These are phyloP conservation scores for Scaptomyza flava DNA, from an alignment of 2,888 invertebrate genomes.

Conservation along the genomic window DNA sequence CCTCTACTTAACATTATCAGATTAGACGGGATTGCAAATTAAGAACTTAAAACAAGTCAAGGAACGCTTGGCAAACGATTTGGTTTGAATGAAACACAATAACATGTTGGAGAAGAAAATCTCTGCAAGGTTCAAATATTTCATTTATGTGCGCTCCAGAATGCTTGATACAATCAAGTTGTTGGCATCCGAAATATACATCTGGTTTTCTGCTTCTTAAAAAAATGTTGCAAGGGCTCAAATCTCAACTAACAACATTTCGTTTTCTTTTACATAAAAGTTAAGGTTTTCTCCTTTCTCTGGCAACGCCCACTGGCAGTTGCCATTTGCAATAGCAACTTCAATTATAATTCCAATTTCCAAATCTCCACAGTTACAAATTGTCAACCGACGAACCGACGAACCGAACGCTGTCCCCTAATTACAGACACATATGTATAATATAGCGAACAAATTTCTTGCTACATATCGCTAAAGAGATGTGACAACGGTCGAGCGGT, in stretches of 20 bases:
- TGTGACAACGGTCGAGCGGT: conserved; percentile 67
- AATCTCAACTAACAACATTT: not conserved
- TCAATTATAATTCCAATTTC: conserved; percentile 48
- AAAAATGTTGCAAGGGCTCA: too few relatives aligned
- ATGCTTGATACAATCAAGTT: too few relatives aligned
- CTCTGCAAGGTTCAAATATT: too few relatives aligned
- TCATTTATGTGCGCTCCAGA: too few relatives aligned
- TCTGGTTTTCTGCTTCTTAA: too few relatives aligned
- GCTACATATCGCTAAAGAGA: conserved; percentile 55
- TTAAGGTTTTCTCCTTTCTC: not conserved
- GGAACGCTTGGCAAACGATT: not conserved
- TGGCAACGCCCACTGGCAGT: not conserved
- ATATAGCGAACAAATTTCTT: conserved; percentile 32
- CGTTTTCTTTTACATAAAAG: not conserved
- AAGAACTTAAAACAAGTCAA: not conserved
- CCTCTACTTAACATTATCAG: not conserved
- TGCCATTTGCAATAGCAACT: conserved; percentile 19
- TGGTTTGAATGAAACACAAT: not conserved
- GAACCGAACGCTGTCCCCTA: conserved; percentile 67
- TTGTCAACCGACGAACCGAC: conserved; percentile 54
- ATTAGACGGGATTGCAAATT: conserved; percentile 2
- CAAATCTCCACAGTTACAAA: conserved; percentile 43
- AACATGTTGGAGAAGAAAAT: too few relatives aligned
- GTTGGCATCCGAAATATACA: too few relatives aligned
- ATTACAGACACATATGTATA: conserved; percentile 50